A percentile compares a stretch with the other conserved stretches of the same genome.
Conservation (phyloP, 92 coral and sea anemone species). For the Palythoa heliodiscus region DNA sequence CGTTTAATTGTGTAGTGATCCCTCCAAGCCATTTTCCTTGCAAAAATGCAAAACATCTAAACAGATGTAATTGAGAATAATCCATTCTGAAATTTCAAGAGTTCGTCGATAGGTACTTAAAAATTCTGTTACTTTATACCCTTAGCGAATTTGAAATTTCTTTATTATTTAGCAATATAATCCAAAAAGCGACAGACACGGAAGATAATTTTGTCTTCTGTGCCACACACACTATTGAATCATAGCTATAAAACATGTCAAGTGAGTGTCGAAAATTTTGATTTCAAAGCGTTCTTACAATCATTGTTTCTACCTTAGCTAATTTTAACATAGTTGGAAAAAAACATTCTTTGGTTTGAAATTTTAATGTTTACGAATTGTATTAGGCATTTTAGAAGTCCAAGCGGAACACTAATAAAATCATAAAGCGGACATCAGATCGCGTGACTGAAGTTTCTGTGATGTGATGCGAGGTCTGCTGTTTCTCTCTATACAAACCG, state of each 20-base stretch:
- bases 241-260: too few species aligned
- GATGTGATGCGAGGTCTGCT: too few species aligned
- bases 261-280: not conserved
- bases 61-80: constrained; percentile 1
- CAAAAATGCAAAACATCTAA: constrained; percentile 20
- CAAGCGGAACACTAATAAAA: too few species aligned
- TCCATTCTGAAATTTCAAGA: constrained; percentile 28
- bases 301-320: not conserved
- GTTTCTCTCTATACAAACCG: too few species aligned
- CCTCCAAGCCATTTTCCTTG: not conserved
- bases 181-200: not conserved
- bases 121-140: not conserved
- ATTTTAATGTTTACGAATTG: not conserved
- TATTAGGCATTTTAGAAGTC: too few species aligned
- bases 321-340: not conserved
- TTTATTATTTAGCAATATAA: not conserved
- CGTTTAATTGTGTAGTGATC: not conserved
- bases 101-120: constrained; percentile 23
- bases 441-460: too few species aligned
- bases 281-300: not conserved
- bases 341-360: not conserved
- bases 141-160: not conserved
- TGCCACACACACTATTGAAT: too few species aligned
- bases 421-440: too few species aligned
- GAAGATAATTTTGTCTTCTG: not conserved